Evolutionary conservation across 2,888 invertebrate species (phyloP).

Genomic region (Sphaerophoria taeniata): DNA sequence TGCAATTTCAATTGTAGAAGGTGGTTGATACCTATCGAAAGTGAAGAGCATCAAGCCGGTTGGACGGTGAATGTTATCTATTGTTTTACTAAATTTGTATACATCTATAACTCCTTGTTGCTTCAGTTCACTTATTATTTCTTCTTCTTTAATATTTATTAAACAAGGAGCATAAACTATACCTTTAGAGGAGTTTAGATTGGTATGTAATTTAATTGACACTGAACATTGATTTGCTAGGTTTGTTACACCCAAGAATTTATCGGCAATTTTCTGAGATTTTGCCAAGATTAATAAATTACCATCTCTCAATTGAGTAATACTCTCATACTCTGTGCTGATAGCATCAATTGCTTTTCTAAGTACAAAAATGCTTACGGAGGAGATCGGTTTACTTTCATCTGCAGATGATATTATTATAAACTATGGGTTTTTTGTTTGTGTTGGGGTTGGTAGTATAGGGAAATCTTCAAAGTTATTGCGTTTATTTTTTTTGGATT

Average conservation of each 20-base stretch:
- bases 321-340: not conserved
- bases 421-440: not conserved
- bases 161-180: not conserved
- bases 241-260: not conserved
- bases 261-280: not conserved
- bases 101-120: not conserved
- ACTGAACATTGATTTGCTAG: not conserved
- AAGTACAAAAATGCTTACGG: not conserved
- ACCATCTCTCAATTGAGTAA: too few relatives aligned
- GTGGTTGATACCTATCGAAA: slow-evolving; percentile 10
- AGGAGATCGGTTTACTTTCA: not conserved
- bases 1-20: not conserved
- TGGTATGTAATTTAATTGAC: not conserved
- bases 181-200: not conserved
- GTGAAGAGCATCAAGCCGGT: slow-evolving; percentile 1
- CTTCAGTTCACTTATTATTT: not conserved
- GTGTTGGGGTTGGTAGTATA: not conserved
- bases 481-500: not conserved
- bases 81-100: too few relatives aligned
- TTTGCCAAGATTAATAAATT: too few relatives aligned
- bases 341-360: not conserved
- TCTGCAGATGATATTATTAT: not conserved
- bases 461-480: not conserved
- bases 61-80: too few relatives aligned
- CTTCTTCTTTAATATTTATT: not conserved